phyloP scores from a whole-genome alignment of 2,113 vertebrate genomes.

The Eira barbara region DNA sequence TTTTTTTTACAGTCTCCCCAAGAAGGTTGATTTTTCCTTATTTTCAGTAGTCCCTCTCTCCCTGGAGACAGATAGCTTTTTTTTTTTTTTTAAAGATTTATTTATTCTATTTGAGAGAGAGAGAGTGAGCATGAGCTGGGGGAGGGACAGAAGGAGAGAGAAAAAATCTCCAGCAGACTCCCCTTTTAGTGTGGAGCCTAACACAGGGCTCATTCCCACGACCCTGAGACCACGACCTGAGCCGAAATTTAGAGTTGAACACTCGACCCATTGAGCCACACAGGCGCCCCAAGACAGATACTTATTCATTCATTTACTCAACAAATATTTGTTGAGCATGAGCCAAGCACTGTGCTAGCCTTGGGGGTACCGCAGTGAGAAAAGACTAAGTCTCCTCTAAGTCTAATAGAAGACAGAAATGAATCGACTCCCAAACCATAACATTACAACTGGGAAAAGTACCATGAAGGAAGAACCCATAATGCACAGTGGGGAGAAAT shows the following conservation, averaged over 20 bases:
- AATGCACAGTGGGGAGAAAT: too few relatives aligned
- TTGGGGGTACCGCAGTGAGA: background rate
- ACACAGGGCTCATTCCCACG: background rate
- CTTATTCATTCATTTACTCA: background rate
- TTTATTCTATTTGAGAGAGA: background rate
- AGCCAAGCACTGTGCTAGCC: background rate
- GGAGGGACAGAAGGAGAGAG: background rate
- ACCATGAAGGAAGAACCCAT: background rate
- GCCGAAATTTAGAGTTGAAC: background rate
- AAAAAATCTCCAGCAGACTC: background rate
- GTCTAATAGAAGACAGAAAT: background rate
- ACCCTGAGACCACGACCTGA: background rate
- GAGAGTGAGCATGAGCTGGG: background rate
- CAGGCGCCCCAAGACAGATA: background rate
- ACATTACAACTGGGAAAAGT: background rate
- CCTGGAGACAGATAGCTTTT: background rate
- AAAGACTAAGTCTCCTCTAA: background rate
- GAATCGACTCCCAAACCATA: background rate
- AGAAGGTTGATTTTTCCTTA: background rate
- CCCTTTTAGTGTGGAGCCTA: background rate
- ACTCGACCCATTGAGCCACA: background rate
- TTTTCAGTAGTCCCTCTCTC: background rate
- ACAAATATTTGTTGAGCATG: background rate
- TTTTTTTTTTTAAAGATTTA: background rate
- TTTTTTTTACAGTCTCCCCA: background rate